Percentiles rank a stretch among this genome's conserved stretches.
These are phyloP conservation scores for Hycleus cichorii DNA, from an alignment of 1,140 invertebrate genomes.

Conservation along the genomic window DNA sequence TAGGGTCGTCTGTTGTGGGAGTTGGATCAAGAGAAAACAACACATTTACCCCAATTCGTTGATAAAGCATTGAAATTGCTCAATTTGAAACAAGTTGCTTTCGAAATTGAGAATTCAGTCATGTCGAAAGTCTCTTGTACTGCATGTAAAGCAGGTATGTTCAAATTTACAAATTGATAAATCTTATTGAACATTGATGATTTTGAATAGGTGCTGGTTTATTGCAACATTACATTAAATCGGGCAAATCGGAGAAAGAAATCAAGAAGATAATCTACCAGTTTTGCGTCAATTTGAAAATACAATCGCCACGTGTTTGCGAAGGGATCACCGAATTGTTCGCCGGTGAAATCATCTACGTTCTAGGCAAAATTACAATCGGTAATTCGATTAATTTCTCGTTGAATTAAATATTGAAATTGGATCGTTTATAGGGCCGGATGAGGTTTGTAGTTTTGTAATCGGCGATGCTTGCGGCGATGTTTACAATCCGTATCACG, in stretches of 20 bases:
- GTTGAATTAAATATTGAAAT: background rate
- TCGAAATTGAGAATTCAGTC: constrained; percentile 81
- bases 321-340: constrained; percentile 79
- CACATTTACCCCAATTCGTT: constrained; percentile 66
- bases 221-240: constrained; percentile 76
- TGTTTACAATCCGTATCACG: constrained; percentile 78
- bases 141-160: constrained; percentile 73
- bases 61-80: constrained; percentile 74
- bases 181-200: no score
- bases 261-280: constrained; percentile 79
- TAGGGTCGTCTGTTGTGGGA: constrained; percentile 58
- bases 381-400: constrained; percentile 21
- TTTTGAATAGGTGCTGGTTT: constrained; percentile 59
- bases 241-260: constrained; percentile 73
- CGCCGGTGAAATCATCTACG: constrained; percentile 43
- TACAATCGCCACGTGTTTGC: constrained; percentile 77
- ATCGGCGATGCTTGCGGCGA: constrained; percentile 86
- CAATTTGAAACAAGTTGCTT: constrained; percentile 75
- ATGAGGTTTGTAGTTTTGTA: constrained; percentile 86
- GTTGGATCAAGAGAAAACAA: constrained; percentile 55
- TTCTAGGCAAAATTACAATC: constrained; percentile 36
- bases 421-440: constrained; percentile 52
- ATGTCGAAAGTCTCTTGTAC: constrained; percentile 88
- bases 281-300: constrained; percentile 77
- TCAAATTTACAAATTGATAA: no score